Evolutionary conservation across 2,113 vertebrate genomes (phyloP), one percentile per base, ranked within the genome.

Genomic region (Lepus europaeus): DNA sequence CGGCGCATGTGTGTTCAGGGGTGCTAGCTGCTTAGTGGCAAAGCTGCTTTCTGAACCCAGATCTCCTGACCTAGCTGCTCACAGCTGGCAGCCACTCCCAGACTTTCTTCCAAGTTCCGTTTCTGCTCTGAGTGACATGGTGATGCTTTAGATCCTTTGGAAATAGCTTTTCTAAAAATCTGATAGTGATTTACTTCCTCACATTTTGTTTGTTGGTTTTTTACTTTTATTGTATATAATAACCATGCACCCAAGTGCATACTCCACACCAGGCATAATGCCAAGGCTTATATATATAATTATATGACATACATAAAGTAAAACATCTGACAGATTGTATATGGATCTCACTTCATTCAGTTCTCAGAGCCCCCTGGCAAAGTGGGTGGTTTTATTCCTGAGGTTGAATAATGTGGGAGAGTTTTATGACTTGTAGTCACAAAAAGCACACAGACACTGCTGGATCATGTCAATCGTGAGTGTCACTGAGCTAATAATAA

Each of bases 191-290:
- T 73, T 63, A 9, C 63, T 87, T 68, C 74, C 74, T 84, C 45
- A 83, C 10, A 88, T 70, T 87, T 92, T 82, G 6, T 45, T 61
- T 92, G 64, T n/a, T 93, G 23, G 4, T 63, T 33, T 95, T 95
- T 79, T 92, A 79, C 64, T 85, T 93, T 82, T 77, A 93, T 53
- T 83, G 59, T 83, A 88, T 79, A 12, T 70, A 92, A 45, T 89
- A 87, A 66, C 39, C 23, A 22, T 92, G 12, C 29, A 76, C 36
- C 45, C 45, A 3, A 74, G 63, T 76, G 1, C 10, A 19, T 53
- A 53, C 5, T 93, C 56, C 51, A 69, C 59, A 81, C 6, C 20
- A 72, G 45, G 49, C 61, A 86, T 87, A 77, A 61, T 76, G 39
- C 11, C n/a, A 93, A 66, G 3, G 23, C 31, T 90, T 31, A 29